phyloP scores from a whole-genome alignment of 2,888 invertebrate species.

The Mimas tiliae region DNA sequence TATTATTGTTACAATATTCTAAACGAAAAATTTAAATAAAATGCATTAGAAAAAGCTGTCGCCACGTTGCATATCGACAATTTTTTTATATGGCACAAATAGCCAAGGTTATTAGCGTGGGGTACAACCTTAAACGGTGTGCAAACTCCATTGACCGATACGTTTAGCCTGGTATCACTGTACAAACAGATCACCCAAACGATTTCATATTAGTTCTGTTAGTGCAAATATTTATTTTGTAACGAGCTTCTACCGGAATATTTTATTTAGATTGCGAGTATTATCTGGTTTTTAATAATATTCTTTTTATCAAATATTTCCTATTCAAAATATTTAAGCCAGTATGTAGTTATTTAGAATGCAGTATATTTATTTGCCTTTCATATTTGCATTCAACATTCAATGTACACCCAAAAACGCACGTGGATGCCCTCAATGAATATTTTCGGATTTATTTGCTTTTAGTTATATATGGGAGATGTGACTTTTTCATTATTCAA shows the following conservation, averaged over 20 bases:
- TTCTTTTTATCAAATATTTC: background rate
- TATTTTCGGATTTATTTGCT: slow-evolving; percentile 4
- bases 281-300: background rate
- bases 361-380: slow-evolving; percentile 18
- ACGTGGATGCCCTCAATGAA: background rate
- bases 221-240: slow-evolving; percentile 14
- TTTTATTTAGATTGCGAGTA: background rate
- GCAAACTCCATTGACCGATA: slow-evolving; percentile 36
- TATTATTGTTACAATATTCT: too few species aligned
- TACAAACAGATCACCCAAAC: slow-evolving; percentile 35
- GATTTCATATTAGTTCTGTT: slow-evolving; percentile 24
- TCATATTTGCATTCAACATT: slow-evolving; percentile 17
- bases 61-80: too few species aligned
- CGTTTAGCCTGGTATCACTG: slow-evolving; percentile 35
- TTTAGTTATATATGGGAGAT: background rate
- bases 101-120: too few species aligned
- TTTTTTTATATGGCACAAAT: too few species aligned
- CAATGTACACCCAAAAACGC: background rate
- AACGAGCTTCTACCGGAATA: background rate
- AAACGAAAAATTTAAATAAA: too few species aligned
- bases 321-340: background rate
- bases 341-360: slow-evolving; percentile 8
- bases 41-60: too few species aligned
- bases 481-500: background rate
- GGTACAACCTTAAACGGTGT: too few species aligned